A percentile compares a stretch with the other conserved stretches of the same genome.
These are phyloP conservation scores for Galemys pyrenaicus DNA, from an alignment of 2,113 vertebrate species.

Conservation along the genomic window DNA sequence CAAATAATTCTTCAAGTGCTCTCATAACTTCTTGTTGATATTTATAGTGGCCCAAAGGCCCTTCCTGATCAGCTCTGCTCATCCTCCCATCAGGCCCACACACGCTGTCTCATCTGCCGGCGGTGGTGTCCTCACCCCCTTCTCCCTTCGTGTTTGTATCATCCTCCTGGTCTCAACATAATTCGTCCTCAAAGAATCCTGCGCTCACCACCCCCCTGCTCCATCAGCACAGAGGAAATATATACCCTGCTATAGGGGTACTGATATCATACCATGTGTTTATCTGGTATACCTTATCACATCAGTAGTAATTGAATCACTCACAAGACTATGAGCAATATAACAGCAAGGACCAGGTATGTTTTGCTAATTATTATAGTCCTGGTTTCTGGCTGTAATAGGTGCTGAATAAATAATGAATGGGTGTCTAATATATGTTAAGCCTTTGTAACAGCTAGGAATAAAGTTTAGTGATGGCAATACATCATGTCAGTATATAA, in stretches of 20 bases:
- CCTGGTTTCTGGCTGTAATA: neutral
- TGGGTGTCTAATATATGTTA: neutral
- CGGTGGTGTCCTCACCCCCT: neutral
- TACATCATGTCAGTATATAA: neutral
- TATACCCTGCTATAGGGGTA: neutral
- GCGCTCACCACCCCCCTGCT: neutral
- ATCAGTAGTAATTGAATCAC: neutral
- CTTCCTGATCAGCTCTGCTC: neutral
- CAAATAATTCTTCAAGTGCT: neutral
- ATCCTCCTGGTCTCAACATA: neutral
- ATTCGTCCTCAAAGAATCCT: neutral
- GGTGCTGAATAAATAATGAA: neutral
- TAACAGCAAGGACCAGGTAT: neutral
- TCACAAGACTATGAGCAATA: neutral
- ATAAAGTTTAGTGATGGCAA: neutral
- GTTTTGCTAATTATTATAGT: neutral
- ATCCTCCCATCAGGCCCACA: neutral
- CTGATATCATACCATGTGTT: neutral
- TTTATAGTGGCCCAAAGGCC: neutral
- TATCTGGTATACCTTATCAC: neutral
- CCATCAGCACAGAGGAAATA: neutral
- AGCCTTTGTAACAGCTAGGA: conserved; percentile 32
- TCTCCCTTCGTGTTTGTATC: neutral
- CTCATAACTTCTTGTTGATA: neutral
- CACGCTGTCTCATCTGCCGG: neutral